phyloP scores from a whole-genome alignment of 2,797 vertebrate genomes.

The Hyperoplus lanceolatus region DNA sequence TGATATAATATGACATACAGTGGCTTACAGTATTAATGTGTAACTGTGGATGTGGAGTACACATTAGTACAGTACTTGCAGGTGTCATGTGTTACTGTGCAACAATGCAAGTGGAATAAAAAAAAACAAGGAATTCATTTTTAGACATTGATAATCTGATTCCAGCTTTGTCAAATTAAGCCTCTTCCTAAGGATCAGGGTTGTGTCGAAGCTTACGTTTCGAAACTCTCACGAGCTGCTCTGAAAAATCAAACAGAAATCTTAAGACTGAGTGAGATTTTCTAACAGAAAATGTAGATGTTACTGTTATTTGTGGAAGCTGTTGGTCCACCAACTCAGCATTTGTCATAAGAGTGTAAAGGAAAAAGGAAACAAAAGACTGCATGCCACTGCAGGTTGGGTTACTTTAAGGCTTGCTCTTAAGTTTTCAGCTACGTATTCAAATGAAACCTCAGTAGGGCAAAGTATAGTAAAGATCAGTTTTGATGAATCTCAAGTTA shows the following conservation, averaged over 20 bases:
- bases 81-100: not conserved
- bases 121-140: slow-evolving; percentile 44
- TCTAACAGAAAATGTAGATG: not conserved
- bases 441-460: not conserved
- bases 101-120: slow-evolving; percentile 3
- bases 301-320: not conserved
- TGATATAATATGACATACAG: not conserved
- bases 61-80: not conserved
- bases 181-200: slow-evolving; percentile 36
- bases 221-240: slow-evolving; percentile 30
- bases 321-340: not conserved
- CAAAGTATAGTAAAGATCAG: not conserved
- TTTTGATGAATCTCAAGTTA: not conserved
- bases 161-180: slow-evolving; percentile 43
- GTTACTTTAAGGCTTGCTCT: not conserved
- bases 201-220: slow-evolving; percentile 43
- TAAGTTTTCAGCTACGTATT: not conserved
- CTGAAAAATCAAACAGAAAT: slow-evolving; percentile 20
- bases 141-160: slow-evolving; percentile 38
- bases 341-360: not conserved
- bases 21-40: not conserved
- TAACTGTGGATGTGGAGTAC: not conserved
- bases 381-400: not conserved
- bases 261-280: not conserved
- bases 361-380: not conserved